phyloP scores from a whole-genome alignment of 1,140 invertebrate species.

The Potamilus streckersoni region DNA sequence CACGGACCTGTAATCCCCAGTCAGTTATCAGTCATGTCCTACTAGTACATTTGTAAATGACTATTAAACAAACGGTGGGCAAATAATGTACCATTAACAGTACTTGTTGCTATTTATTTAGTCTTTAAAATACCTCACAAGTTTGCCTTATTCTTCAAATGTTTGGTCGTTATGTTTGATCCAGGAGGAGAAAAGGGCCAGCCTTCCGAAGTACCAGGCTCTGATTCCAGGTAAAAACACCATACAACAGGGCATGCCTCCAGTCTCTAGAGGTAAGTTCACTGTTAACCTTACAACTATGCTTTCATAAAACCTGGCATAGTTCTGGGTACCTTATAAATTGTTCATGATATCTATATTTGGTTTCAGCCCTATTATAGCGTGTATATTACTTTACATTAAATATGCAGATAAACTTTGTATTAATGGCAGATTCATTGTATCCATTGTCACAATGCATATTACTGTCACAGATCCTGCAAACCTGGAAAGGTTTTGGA shows the following conservation, averaged over 20 bases:
- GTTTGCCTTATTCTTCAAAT: not conserved
- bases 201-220: conserved; percentile 77
- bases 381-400: no score
- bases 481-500: no score
- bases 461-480: no score
- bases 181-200: conserved; percentile 86
- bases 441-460: no score
- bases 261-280: not conserved
- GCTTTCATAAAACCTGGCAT: no score
- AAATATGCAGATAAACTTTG: no score
- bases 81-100: conserved; percentile 3
- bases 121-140: not conserved
- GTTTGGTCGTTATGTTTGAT: conserved; percentile 23
- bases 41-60: not conserved
- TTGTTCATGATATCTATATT: no score
- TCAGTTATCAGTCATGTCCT: not conserved
- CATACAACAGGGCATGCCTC: conserved; percentile 2
- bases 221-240: conserved; percentile 13
- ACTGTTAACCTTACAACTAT: no score
- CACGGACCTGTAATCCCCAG: no score
- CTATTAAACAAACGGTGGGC: conserved; percentile 1
- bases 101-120: not conserved
- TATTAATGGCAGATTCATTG: no score
- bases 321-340: no score
- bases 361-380: no score